Percentiles rank a stretch among this genome's conserved stretches.
These are phyloP conservation scores for Cherax destructor DNA, from an alignment of 1,140 invertebrate species.

Conservation along the genomic window DNA sequence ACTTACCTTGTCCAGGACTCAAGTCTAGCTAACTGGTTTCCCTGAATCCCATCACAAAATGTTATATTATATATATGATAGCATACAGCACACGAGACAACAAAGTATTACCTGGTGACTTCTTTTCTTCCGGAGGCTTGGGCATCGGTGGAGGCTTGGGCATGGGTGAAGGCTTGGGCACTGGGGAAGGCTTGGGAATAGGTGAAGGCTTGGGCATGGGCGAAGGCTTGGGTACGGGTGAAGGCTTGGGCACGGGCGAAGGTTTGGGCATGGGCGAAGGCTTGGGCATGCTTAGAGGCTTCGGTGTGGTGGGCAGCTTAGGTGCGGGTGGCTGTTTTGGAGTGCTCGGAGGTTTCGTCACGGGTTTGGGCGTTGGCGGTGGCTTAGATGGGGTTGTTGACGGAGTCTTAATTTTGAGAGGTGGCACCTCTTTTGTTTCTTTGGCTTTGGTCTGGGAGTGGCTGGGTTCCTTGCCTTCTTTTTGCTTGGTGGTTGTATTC, in stretches of 20 bases:
- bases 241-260: background rate
- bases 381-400: conserved; percentile 18
- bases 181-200: background rate
- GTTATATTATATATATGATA: too few relatives aligned
- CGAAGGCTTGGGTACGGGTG: background rate
- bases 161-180: conserved; percentile 3
- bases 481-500: conserved; percentile 30
- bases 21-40: too few relatives aligned
- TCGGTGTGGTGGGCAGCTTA: conserved; percentile 32
- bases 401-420: conserved; percentile 47
- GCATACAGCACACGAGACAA: background rate
- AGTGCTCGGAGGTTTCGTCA: background rate
- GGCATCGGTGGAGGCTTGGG: conserved; percentile 24
- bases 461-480: conserved; percentile 30
- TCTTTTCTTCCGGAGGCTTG: conserved; percentile 45
- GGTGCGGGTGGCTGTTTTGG: conserved; percentile 23
- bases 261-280: conserved; percentile 26
- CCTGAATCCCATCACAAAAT: too few relatives aligned
- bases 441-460: conserved; percentile 33
- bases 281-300: background rate
- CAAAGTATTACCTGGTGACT: conserved; percentile 40
- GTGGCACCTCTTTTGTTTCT: conserved; percentile 50
- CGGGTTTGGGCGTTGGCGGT: background rate
- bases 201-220: conserved; percentile 29
- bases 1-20: too few relatives aligned